A percentile compares a stretch with the other conserved stretches of the same genome.
Conservation (phyloP, 2,113 vertebrate species). For the Micronycteris hirsuta region DNA sequence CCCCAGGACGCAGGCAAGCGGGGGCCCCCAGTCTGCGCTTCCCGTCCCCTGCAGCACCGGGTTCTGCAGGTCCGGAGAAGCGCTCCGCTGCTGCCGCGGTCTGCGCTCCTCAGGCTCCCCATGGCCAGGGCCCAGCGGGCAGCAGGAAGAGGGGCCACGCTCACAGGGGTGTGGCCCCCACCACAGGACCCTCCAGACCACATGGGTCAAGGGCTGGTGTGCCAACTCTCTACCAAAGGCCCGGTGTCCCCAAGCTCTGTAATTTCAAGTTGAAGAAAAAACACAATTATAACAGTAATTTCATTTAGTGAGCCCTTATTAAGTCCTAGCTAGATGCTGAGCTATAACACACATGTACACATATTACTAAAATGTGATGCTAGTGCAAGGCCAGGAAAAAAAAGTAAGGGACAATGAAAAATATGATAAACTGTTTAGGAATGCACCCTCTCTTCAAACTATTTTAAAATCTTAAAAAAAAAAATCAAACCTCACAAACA, state of each 20-base stretch:
- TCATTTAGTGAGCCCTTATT: background rate
- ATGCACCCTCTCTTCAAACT: background rate
- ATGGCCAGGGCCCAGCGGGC: background rate
- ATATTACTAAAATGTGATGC: background rate
- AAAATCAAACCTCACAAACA: background rate
- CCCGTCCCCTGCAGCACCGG: background rate
- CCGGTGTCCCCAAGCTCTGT: background rate
- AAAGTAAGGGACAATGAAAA: background rate
- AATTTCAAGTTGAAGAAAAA: background rate
- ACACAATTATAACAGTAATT: background rate
- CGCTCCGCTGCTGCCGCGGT: background rate
- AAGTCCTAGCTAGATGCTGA: background rate
- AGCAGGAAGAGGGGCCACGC: background rate
- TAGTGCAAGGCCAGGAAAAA: background rate
- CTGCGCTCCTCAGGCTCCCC: background rate
- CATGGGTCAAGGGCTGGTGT: background rate
- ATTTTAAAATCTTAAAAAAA: constrained; percentile 2
- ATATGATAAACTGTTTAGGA: background rate
- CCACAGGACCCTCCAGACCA: background rate
- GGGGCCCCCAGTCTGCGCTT: background rate
- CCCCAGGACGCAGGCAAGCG: background rate
- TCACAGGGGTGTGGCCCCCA: background rate
- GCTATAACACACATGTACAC: background rate
- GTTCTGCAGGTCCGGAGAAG: background rate
- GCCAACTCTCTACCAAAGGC: background rate